Percentiles rank a stretch among this genome's conserved stretches.
phyloP scores from a whole-genome alignment of 2,797 vertebrate species.

The Sebastes alutus region DNA sequence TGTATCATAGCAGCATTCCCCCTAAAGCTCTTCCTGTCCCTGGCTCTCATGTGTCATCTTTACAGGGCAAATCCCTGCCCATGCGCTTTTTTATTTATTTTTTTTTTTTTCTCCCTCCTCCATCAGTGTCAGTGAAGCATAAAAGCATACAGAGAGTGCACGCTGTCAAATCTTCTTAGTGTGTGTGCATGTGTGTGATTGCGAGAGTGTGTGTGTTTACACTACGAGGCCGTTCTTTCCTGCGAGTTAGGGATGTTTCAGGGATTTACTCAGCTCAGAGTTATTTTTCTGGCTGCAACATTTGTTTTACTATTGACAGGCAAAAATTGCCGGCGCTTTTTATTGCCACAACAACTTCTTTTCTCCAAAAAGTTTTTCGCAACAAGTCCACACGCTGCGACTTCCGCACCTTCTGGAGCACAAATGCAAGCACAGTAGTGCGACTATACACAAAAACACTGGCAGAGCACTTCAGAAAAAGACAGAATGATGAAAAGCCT shows the following conservation, averaged over 20 bases:
- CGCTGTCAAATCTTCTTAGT: conserved; percentile 76
- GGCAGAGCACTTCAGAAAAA: conserved; percentile 48
- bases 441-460: conserved; percentile 7
- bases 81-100: conserved; percentile 27
- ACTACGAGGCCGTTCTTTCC: conserved; percentile 61
- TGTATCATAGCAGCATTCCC: conserved; percentile 67
- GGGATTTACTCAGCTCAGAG: conserved; percentile 65
- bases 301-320: conserved; percentile 66
- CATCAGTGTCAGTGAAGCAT: conserved; percentile 68
- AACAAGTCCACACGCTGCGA: conserved; percentile 2
- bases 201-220: conserved; percentile 45
- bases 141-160: conserved; percentile 67
- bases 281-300: conserved; percentile 54
- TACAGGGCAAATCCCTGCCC: conserved; percentile 69
- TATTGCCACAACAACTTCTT: conserved; percentile 27
- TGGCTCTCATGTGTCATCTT: conserved; percentile 70
- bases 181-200: conserved; percentile 18
- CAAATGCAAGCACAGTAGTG: conserved; percentile 5
- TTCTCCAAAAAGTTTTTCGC: conserved; percentile 28
- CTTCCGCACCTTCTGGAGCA: conserved; percentile 14
- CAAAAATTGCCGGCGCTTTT: conserved; percentile 31
- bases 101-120: background rate
- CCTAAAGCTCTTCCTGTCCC: conserved; percentile 67
- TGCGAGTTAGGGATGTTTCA: conserved; percentile 57
- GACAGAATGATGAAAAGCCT: conserved; percentile 59